Evolutionary conservation across 2,113 vertebrate species (phyloP).

Genomic region (Pachycephala philippinensis): DNA sequence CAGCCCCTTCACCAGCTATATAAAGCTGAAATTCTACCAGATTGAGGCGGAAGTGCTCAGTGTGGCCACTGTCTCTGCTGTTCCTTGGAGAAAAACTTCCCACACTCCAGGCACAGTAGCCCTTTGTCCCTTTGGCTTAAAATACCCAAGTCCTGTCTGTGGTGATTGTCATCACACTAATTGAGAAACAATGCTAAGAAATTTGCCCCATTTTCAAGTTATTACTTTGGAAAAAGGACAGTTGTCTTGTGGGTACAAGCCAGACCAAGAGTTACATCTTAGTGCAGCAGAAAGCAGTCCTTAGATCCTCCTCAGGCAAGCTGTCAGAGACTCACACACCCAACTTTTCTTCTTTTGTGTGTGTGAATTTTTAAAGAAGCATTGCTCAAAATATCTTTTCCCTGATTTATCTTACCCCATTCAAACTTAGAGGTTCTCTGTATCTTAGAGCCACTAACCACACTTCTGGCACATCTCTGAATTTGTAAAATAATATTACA

Average conservation of each 20-base stretch:
- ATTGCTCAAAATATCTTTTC: background rate
- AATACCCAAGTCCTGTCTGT: background rate
- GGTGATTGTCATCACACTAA: background rate
- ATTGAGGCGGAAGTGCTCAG: background rate
- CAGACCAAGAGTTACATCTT: background rate
- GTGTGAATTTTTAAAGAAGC: background rate
- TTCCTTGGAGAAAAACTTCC: background rate
- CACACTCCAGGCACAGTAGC: background rate
- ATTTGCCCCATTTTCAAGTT: background rate
- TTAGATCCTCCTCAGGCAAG: background rate
- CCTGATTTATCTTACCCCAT: background rate
- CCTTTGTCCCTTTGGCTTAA: background rate
- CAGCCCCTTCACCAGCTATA: background rate
- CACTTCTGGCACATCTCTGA: background rate
- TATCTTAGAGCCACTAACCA: background rate
- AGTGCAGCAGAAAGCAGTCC: background rate
- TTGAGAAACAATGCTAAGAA: background rate
- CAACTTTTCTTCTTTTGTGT: background rate
- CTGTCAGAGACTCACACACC: background rate
- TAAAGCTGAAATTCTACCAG: background rate
- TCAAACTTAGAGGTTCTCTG: background rate
- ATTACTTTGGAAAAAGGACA: background rate
- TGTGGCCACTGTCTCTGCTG: background rate
- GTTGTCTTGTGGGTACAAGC: background rate
- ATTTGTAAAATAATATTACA: background rate